Conservation (phyloP, 2,797 vertebrate genomes). For the Lacerta viridis region DNA sequence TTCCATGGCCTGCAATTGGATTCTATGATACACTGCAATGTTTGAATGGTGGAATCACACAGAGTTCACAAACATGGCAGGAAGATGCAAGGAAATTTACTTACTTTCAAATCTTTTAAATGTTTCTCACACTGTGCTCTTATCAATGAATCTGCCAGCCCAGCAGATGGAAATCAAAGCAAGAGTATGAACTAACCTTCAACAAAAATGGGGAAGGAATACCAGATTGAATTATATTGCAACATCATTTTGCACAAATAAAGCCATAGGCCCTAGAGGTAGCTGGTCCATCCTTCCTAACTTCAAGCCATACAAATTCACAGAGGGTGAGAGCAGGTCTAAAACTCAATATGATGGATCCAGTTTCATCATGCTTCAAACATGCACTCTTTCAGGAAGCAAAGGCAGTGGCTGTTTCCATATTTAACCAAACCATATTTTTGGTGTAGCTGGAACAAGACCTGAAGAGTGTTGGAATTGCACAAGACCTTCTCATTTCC, state of each 20-base stretch:
- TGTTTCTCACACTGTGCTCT: constrained; percentile 31
- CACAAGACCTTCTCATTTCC: not conserved
- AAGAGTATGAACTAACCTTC: not conserved
- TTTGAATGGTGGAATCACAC: not conserved
- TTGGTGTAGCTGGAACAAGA: not conserved
- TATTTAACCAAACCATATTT: no score
- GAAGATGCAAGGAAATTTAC: no score
- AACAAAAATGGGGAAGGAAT: not conserved
- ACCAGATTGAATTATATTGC: not conserved
- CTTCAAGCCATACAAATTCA: not conserved
- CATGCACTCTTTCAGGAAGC: not conserved
- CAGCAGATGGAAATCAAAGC: constrained; percentile 24
- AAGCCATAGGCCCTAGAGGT: not conserved
- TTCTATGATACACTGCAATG: not conserved
- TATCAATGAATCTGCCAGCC: constrained; percentile 23
- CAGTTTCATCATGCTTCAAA: not conserved
- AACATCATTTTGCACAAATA: not conserved
- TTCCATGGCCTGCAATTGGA: not conserved
- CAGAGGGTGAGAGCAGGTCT: not conserved
- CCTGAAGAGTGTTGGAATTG: not conserved
- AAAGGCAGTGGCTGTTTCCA: not conserved
- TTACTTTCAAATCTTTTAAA: constrained; percentile 1
- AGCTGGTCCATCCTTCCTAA: not conserved
- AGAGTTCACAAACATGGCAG: not conserved
- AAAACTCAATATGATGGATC: not conserved